These are phyloP conservation scores for Hemiprocne comata DNA, from an alignment of 2,113 vertebrate species.

Conservation along the genomic window DNA sequence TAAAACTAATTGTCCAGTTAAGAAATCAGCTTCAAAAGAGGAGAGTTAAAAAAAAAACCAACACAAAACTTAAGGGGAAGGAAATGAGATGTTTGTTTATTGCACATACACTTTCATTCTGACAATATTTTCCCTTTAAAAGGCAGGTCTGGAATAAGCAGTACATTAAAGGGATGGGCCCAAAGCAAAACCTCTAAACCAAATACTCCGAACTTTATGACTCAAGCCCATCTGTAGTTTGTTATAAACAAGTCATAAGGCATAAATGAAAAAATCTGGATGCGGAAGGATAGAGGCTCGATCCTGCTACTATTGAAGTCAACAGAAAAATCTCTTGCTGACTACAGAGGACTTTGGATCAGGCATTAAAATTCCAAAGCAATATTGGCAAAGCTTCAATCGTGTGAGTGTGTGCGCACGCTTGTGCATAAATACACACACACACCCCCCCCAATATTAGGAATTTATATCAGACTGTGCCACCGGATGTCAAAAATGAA, in stretches of 20 bases:
- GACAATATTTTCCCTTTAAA: slow-evolving; percentile 58
- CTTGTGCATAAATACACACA: not conserved
- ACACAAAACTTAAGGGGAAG: slow-evolving; percentile 8
- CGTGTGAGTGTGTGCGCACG: rapidly evolving
- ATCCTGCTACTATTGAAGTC: slow-evolving; percentile 52
- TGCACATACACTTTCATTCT: slow-evolving; percentile 56
- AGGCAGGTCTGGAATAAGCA: slow-evolving; percentile 54
- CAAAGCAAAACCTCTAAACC: slow-evolving; percentile 51
- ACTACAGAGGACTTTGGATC: slow-evolving; percentile 58
- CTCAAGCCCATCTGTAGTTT: slow-evolving; percentile 69
- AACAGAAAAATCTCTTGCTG: slow-evolving; percentile 64
- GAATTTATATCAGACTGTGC: not conserved
- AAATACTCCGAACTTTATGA: slow-evolving; percentile 58
- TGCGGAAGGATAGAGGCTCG: slow-evolving; percentile 43
- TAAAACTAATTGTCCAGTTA: slow-evolving; percentile 50
- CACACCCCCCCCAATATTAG: not conserved
- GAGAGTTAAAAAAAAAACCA: not conserved
- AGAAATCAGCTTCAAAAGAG: slow-evolving; percentile 52
- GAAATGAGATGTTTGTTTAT: slow-evolving; percentile 64
- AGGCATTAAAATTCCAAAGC: slow-evolving; percentile 61
- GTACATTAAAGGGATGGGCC: slow-evolving; percentile 61
- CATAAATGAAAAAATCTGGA: slow-evolving; percentile 75
- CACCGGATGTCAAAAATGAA: slow-evolving; percentile 70
- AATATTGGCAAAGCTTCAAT: slow-evolving; percentile 65
- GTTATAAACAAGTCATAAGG: slow-evolving; percentile 70